Base-by-base conservation (phyloP, 1,140 invertebrate species). In the Oryctes rhinoceros region DNA sequence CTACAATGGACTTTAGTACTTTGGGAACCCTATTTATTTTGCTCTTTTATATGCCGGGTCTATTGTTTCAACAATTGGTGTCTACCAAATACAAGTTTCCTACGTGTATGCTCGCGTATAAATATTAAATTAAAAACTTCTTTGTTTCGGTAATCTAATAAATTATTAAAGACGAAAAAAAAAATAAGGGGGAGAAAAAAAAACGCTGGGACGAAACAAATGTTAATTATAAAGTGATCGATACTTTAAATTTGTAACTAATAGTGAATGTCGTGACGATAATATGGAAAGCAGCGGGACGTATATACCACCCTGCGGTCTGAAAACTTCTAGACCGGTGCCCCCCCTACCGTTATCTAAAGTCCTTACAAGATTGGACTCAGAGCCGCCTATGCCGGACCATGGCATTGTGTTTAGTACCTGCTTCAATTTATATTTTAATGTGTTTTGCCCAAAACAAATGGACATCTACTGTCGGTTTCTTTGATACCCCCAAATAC, bases 391-490 rank as follows among this genome's bases (percentile, higher is more conserved):
- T 79, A 81, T 83, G 80, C 80, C 78, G 80, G 83, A 82, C 84
- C 83, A 82, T 81, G 84, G 24, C 83, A 85, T 85, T 85, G 85
- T 86, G 85, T 85, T 83, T 81, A 85, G 83, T 84, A 86, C 85
- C 85, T 86, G 84, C 80, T 81, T 86, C 84, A 81, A 86, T 84
- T 86, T 86, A 84, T 86, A 86, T 86, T 85, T 85, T 85, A 85
- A 86, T 86, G 84, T 84, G 84, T 85, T 86, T 86, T 81, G 81
- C 83, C 84, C 85, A 86, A 86, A 87, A 87, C 86, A 87, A 87
- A 87, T 87, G 86, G 83, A 83, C 82, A 82, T 83, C 85, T 83
- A 83, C 85, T 84, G 86, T 85, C 86, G 85, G 86, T 74, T 49
- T 81, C 83, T 85, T 83, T 81, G 81, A 83, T 83, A 84, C 81